phyloP scores from a whole-genome alignment of 2,797 vertebrate species.

The Molossus molossus region DNA sequence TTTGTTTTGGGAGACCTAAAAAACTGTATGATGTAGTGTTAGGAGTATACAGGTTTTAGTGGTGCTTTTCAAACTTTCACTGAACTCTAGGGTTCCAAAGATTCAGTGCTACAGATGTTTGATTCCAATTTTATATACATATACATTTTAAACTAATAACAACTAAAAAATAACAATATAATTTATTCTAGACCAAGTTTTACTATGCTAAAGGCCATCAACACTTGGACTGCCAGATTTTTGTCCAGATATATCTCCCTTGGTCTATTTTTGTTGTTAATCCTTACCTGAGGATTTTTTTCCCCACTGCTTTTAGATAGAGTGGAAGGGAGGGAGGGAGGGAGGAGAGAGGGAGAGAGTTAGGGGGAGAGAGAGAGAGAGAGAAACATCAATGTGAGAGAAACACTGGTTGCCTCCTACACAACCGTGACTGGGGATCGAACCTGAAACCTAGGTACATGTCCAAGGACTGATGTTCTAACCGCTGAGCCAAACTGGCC shows the following conservation, averaged over 20 bases:
- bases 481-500: too few relatives aligned
- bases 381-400: too few relatives aligned
- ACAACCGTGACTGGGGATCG: too few relatives aligned
- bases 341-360: too few relatives aligned
- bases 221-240: slow-evolving; percentile 25
- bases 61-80: slow-evolving; percentile 40
- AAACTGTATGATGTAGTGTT: neutral
- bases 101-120: neutral
- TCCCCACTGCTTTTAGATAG: too few relatives aligned
- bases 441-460: too few relatives aligned
- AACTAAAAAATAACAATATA: slow-evolving; percentile 42
- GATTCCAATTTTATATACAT: neutral
- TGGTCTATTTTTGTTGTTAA: neutral
- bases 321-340: too few relatives aligned
- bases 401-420: too few relatives aligned
- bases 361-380: too few relatives aligned
- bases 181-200: slow-evolving; percentile 47
- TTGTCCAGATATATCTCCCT: slow-evolving; percentile 3
- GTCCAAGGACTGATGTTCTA: too few relatives aligned
- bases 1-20: slow-evolving; percentile 41
- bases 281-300: too few relatives aligned
- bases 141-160: neutral
- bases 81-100: slow-evolving; percentile 5
- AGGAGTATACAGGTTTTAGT: neutral
- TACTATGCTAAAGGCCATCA: neutral